A percentile compares a stretch with the other conserved stretches of the same genome.
Conservation (phyloP, 2,797 vertebrate genomes). For the Cirrhinus molitorella region DNA sequence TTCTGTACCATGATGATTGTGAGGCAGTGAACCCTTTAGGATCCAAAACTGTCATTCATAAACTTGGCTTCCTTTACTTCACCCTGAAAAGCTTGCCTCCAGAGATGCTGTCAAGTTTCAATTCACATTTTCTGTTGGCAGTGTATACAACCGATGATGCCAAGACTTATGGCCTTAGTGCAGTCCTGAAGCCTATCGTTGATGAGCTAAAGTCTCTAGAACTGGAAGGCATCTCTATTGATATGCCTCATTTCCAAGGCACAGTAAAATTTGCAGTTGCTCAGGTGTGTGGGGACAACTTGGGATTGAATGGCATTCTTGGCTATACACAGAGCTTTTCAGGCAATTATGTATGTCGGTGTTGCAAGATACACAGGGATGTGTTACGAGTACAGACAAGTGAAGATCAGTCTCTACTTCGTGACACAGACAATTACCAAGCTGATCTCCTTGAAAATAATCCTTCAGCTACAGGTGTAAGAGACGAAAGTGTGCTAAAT, state of each 20-base stretch:
- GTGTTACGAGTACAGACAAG: not conserved
- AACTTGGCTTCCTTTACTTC: constrained; percentile 39
- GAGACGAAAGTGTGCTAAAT: not conserved
- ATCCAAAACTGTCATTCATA: constrained; percentile 29
- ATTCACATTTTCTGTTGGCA: constrained; percentile 1
- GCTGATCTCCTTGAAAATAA: not conserved
- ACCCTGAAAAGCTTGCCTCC: not conserved
- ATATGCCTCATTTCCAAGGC: not conserved
- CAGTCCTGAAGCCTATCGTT: constrained; percentile 17
- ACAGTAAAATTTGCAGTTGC: not conserved
- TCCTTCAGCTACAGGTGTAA: not conserved
- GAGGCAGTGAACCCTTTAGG: constrained; percentile 35
- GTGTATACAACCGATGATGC: not conserved
- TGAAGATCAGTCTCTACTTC: not conserved
- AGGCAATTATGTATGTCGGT: not conserved
- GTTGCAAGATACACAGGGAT: constrained; percentile 4
- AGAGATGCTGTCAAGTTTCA: constrained; percentile 1
- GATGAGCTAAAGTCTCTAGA: constrained; percentile 12
- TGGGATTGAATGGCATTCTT: not conserved
- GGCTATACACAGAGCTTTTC: constrained; percentile 11
- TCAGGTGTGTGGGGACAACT: not conserved
- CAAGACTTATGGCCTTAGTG: constrained; percentile 27
- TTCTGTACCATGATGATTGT: not conserved
- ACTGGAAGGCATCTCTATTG: not conserved
- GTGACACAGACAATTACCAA: not conserved